Evolutionary conservation across 2,797 vertebrate genomes (phyloP).

Genomic region (Nyctalus aviator): DNA sequence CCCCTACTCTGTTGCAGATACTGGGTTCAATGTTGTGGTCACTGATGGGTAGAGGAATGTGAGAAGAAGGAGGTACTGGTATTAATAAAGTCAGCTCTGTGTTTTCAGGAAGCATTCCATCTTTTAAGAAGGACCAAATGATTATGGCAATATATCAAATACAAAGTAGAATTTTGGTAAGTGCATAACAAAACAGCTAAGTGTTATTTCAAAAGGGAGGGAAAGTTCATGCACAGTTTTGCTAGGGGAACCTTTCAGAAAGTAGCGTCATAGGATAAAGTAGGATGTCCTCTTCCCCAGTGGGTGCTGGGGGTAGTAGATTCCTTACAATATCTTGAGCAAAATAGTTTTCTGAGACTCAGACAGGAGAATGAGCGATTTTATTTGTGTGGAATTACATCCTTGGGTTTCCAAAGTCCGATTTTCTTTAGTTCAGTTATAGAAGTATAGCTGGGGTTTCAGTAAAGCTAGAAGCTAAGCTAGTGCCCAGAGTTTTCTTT

Average conservation of each 20-base stretch:
- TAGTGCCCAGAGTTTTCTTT: neutral
- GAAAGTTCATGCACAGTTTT: neutral
- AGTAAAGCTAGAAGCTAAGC: neutral
- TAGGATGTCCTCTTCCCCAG: neutral
- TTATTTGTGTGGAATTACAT: neutral
- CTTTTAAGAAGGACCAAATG: neutral
- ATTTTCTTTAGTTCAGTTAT: neutral
- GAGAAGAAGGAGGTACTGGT: neutral
- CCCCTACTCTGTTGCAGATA: neutral
- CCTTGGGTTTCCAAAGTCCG: neutral
- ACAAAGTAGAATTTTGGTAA: neutral
- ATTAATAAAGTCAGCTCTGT: neutral
- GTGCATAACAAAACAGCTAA: neutral
- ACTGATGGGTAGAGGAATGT: neutral
- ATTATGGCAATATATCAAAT: neutral
- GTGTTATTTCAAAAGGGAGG: neutral
- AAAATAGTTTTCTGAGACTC: neutral
- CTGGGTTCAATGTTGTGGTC: neutral
- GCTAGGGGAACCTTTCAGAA: neutral
- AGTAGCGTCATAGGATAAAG: neutral
- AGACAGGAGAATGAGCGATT: neutral
- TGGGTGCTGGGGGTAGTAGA: neutral
- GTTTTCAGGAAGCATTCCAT: neutral
- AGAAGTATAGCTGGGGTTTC: neutral
- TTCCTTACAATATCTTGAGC: neutral